Evolutionary conservation across 2,888 invertebrate genomes (phyloP).

Genomic region (Timandra comae): DNA sequence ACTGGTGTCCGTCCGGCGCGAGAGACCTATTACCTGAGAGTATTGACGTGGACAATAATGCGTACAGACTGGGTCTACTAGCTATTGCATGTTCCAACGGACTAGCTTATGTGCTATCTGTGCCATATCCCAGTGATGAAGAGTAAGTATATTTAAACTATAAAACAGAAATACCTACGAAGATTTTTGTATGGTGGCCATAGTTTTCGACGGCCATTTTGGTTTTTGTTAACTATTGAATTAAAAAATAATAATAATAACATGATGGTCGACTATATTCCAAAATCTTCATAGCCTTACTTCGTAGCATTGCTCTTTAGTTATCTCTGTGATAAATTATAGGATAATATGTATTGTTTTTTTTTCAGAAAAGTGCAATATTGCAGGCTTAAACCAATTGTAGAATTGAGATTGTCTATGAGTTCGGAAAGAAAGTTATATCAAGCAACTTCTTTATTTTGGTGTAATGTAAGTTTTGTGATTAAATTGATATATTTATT

Average conservation of each 20-base stretch:
- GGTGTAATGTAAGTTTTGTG: slow-evolving; percentile 59
- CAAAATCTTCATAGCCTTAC: too few species aligned
- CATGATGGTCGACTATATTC: too few species aligned
- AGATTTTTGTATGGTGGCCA: too few species aligned
- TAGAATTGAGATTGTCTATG: slow-evolving; percentile 51
- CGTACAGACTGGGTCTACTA: slow-evolving; percentile 79
- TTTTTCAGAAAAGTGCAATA: slow-evolving; percentile 51
- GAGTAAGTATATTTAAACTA: slow-evolving; percentile 39
- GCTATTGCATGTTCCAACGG: slow-evolving; percentile 83
- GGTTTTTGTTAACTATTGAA: too few species aligned
- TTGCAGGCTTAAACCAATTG: slow-evolving; percentile 63
- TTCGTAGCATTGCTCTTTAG: too few species aligned
- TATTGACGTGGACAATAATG: background rate
- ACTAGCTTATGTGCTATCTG: slow-evolving; percentile 76
- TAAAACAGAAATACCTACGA: too few species aligned
- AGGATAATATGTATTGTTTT: slow-evolving; percentile 7
- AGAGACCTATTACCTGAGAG: slow-evolving; percentile 46
- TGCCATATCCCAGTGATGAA: slow-evolving; percentile 66
- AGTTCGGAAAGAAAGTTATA: slow-evolving; percentile 31
- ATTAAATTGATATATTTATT: too few species aligned
- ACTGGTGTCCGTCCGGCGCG: slow-evolving; percentile 87
- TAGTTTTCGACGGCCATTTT: too few species aligned
- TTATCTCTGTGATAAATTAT: background rate
- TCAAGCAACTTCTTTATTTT: slow-evolving; percentile 70
- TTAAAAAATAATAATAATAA: too few species aligned